phyloP scores from a whole-genome alignment of 2,888 invertebrate species.

The Cheilosia vulpina region DNA sequence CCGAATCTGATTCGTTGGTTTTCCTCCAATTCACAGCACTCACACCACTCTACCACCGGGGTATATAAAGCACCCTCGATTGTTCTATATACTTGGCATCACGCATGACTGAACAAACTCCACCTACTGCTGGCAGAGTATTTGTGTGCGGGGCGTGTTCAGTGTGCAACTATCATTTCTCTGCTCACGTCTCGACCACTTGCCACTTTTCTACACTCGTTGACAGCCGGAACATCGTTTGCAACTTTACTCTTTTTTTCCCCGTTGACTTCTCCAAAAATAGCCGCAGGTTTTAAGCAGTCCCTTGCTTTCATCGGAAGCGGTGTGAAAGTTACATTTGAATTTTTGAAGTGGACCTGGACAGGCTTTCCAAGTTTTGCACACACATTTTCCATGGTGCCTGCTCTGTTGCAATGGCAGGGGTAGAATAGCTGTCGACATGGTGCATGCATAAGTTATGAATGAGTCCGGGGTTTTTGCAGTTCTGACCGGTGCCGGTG shows the following conservation, averaged over 20 bases:
- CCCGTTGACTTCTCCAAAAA: slow-evolving; percentile 19
- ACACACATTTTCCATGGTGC: slow-evolving; percentile 61
- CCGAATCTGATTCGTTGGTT: slow-evolving; percentile 53
- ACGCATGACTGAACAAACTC: slow-evolving; percentile 68
- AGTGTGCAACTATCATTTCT: background rate
- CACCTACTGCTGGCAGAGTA: slow-evolving; percentile 42
- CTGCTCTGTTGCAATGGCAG: slow-evolving; percentile 10
- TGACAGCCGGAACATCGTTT: slow-evolving; percentile 66
- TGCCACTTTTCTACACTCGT: slow-evolving; percentile 33
- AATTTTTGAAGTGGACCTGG: slow-evolving; percentile 35
- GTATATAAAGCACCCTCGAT: slow-evolving; percentile 50
- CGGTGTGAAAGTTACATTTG: slow-evolving; percentile 44
- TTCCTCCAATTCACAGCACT: slow-evolving; percentile 15
- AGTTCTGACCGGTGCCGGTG: slow-evolving; percentile 54
- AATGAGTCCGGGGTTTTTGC: slow-evolving; percentile 64
- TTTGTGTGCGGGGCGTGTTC: slow-evolving; percentile 56
- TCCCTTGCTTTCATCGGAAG: background rate
- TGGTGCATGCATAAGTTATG: slow-evolving; percentile 67
- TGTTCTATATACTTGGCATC: slow-evolving; percentile 49
- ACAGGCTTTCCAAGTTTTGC: slow-evolving; percentile 31
- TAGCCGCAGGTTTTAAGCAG: slow-evolving; percentile 50
- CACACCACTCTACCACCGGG: slow-evolving; percentile 2
- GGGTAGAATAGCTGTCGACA: slow-evolving; percentile 42
- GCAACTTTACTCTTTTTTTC: slow-evolving; percentile 49
- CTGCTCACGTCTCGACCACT: slow-evolving; percentile 7